These are phyloP conservation scores for Danio albolineatus DNA, from an alignment of 2,797 vertebrate genomes.

Conservation along the genomic window DNA sequence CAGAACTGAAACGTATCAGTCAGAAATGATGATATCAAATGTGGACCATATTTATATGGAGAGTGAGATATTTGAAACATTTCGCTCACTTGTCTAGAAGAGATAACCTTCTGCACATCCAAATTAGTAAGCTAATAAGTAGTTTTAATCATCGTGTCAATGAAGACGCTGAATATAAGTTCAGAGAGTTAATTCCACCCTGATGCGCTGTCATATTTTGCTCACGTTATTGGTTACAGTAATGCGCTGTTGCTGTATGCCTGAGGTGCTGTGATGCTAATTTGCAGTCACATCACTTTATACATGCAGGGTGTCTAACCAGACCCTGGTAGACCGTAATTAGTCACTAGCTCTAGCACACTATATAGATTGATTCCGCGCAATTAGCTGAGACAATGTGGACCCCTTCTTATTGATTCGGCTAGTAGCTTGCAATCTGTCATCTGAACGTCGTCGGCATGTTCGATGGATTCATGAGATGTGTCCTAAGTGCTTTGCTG, in stretches of 20 bases:
- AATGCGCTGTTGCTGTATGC: constrained; percentile 48
- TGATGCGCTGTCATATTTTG: constrained; percentile 9
- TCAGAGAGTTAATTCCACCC: constrained; percentile 24
- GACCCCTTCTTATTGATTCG: constrained; percentile 32
- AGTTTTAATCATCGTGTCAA: not conserved
- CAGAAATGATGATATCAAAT: not conserved
- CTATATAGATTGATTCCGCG: constrained; percentile 51
- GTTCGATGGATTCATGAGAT: constrained; percentile 30
- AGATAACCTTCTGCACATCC: not conserved
- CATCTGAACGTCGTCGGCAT: constrained; percentile 19
- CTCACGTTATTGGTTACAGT: constrained; percentile 37
- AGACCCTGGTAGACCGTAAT: constrained; percentile 66
- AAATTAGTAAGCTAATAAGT: not conserved
- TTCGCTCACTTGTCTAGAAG: not conserved
- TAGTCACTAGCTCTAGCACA: constrained; percentile 69
- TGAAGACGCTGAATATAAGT: constrained; percentile 5
- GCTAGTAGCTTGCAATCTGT: constrained; percentile 32
- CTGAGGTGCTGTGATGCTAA: constrained; percentile 63
- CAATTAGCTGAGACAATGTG: constrained; percentile 64
- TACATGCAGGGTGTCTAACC: constrained; percentile 69
- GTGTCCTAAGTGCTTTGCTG: constrained; percentile 30
- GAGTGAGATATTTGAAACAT: not conserved
- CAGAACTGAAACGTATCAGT: not conserved
- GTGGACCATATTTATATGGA: not conserved
- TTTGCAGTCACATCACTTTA: constrained; percentile 71